phyloP scores from a whole-genome alignment of 1,140 invertebrate genomes.

The Caenorhabditis brenneri region DNA sequence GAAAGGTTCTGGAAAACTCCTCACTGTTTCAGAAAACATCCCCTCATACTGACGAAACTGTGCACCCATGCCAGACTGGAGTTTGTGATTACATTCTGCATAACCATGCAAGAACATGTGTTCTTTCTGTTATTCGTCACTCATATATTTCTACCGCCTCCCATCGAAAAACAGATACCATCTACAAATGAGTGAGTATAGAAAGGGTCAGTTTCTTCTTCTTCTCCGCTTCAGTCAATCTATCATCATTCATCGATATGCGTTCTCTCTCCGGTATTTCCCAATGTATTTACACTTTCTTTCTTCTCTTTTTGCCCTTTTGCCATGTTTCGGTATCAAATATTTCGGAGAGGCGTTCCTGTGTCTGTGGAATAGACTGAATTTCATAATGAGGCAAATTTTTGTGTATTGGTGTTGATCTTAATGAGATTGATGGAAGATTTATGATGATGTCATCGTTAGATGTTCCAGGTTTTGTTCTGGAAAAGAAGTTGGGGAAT shows the following conservation, averaged over 20 bases:
- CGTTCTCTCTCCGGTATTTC: conserved; percentile 26
- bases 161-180: background rate
- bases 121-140: background rate
- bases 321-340: conserved; percentile 24
- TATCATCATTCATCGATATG: conserved; percentile 39
- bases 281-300: conserved; percentile 22
- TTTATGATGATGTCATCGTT: background rate
- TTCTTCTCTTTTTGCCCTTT: background rate
- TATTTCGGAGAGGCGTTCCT: no score
- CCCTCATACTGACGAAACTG: no score
- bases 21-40: no score
- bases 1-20: no score
- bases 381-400: no score
- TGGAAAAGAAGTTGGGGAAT: no score
- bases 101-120: background rate
- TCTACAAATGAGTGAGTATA: conserved; percentile 6
- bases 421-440: background rate
- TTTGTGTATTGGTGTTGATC: conserved; percentile 11
- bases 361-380: background rate
- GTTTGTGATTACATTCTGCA: no score
- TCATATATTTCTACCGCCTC: conserved; percentile 3
- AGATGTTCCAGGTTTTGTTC: no score
- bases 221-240: conserved; percentile 43
- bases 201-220: conserved; percentile 26
- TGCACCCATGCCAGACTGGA: no score